A percentile compares a stretch with the other conserved stretches of the same genome.
phyloP scores from a whole-genome alignment of 2,797 vertebrate genomes.

The Melanotaenia nigrans region DNA sequence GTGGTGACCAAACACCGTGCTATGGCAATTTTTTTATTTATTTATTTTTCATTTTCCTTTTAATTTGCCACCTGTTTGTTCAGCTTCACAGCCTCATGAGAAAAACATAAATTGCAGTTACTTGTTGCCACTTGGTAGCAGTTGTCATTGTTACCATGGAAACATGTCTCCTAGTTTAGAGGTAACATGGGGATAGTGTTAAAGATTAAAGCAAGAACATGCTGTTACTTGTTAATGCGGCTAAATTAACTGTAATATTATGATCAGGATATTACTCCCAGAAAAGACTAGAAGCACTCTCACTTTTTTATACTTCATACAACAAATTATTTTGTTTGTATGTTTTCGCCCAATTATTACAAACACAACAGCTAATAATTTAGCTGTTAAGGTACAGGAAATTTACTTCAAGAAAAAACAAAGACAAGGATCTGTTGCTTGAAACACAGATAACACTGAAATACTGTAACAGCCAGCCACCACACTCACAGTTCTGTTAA shows the following conservation, averaged over 20 bases:
- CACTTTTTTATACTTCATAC: neutral
- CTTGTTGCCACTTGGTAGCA: constrained; percentile 1
- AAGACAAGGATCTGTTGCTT: no score
- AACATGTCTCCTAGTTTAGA: neutral
- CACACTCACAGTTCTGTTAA: no score
- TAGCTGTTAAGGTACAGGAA: no score
- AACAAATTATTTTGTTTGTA: no score
- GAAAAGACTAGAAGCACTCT: neutral
- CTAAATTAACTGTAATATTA: neutral
- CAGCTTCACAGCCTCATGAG: neutral
- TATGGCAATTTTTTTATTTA: no score
- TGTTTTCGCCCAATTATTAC: no score
- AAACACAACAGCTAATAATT: no score
- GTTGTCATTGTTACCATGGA: constrained; percentile 6
- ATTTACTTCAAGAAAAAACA: no score
- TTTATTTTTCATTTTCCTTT: neutral
- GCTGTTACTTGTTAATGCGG: neutral
- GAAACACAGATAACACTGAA: no score
- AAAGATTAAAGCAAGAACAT: neutral
- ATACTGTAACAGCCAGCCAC: no score
- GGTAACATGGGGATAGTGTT: constrained; percentile 1
- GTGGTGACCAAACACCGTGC: neutral
- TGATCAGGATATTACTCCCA: neutral
- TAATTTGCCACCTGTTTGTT: constrained; percentile 3
- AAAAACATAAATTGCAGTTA: constrained; percentile 6